phyloP scores from a whole-genome alignment of 2,113 vertebrate genomes.

The Rhinogobius similis region DNA sequence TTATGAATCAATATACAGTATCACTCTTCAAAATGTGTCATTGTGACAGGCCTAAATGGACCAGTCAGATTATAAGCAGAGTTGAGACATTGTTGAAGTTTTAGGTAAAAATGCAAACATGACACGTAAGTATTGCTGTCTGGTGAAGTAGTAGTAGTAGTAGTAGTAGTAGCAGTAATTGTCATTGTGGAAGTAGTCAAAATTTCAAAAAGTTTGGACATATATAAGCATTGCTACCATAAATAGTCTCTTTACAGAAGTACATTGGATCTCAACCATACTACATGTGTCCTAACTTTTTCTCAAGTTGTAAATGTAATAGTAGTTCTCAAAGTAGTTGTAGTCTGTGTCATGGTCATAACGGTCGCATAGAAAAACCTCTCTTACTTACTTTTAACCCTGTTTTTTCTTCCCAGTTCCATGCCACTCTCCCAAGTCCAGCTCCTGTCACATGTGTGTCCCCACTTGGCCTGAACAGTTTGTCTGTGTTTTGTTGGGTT shows the following conservation, averaged over 20 bases:
- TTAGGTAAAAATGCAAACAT: neutral
- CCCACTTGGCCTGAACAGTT: conserved; percentile 57
- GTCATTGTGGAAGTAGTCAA: neutral
- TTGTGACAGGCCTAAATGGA: too few species aligned
- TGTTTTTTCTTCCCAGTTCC: conserved; percentile 43
- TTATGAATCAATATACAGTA: too few species aligned
- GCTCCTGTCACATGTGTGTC: conserved; percentile 46
- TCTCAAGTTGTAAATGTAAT: neutral
- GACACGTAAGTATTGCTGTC: neutral
- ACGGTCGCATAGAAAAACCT: neutral
- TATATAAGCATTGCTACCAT: neutral
- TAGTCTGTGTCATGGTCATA: neutral
- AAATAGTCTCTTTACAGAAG: too few species aligned
- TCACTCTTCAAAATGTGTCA: too few species aligned
- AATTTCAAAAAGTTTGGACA: neutral
- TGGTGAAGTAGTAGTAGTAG: too few species aligned
- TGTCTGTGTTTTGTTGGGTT: conserved; percentile 74
- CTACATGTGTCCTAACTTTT: neutral
- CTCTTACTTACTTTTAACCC: conserved; percentile 27
- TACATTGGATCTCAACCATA: neutral
- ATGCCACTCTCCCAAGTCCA: conserved; percentile 51
- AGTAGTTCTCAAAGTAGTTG: neutral
- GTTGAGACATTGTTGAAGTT: neutral
- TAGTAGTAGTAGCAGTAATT: neutral
- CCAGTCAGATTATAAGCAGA: too few species aligned